A percentile compares a stretch with the other conserved stretches of the same genome.
Conservation (phyloP, 2,888 invertebrate genomes). For the Bugulina stolonifera region DNA sequence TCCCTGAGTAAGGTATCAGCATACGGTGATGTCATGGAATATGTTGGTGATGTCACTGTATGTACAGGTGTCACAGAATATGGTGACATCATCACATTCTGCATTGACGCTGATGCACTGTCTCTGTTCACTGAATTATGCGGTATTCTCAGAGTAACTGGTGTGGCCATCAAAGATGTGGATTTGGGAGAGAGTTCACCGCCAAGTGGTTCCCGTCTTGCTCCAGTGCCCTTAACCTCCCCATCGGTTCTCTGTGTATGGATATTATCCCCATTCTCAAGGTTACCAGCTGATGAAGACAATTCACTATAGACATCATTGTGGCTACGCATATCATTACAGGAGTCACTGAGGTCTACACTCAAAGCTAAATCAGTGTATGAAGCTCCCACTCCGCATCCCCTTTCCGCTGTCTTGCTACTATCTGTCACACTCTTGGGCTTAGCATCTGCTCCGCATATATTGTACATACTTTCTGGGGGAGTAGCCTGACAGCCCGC, state of each 20-base stretch:
- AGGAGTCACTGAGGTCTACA: slow-evolving; percentile 1
- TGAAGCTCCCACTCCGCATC: not conserved
- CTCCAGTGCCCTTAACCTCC: no score
- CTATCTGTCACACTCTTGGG: not conserved
- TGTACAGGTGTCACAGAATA: not conserved
- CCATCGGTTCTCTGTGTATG: no score
- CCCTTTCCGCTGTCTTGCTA: not conserved
- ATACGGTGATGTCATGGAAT: not conserved
- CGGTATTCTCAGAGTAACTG: no score
- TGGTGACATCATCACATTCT: no score
- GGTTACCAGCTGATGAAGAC: not conserved
- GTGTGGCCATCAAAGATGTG: no score
- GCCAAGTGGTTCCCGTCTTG: no score
- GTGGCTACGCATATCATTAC: not conserved
- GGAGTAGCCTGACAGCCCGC: slow-evolving; percentile 1
- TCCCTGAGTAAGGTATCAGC: not conserved
- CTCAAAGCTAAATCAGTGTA: not conserved
- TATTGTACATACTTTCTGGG: not conserved
- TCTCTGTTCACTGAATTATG: no score
- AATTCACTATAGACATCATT: not conserved
- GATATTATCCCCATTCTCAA: no score
- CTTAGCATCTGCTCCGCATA: not conserved
- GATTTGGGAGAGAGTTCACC: no score
- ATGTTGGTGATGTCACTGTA: not conserved
- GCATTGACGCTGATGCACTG: no score